Evolutionary conservation across 1,140 invertebrate genomes (phyloP), one percentile per base, ranked within the genome.

Genomic region (Kradibia gibbosae): DNA sequence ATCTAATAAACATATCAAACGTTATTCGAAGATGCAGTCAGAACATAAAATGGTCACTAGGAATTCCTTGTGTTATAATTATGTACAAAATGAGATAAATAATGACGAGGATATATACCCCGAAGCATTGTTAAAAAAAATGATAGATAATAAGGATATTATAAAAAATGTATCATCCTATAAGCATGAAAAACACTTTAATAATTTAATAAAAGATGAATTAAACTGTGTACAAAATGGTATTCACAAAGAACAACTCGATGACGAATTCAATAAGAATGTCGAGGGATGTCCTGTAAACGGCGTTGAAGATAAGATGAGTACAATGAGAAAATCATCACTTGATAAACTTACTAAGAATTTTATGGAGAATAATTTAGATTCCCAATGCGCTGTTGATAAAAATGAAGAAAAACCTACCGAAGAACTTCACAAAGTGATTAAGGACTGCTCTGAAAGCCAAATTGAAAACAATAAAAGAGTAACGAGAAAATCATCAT

Each of bases 401-500:
- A 74, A 48, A 65, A 55, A 34, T 39, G 17, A 57, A 28, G 36
- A 57, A 39, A 60, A 42, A 0, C 20, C 34, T 20, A 10, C 20
- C 0, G 67, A 79, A 45, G 53, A 45, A 72, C 31, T 39, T 13
- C 65, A 79, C 10, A 62, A 60, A 25, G 48, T 73, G 50, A 36
- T 80, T 28, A 80, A 73, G 22, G 53, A 60, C 25, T 80, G 71
- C 17, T 48, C 71, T 7, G 74, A 80, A 34, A 80, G 78, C 28
- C 78, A 80, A 62, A 50, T 31, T 25, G 78, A 73, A 39, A 80
- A 80, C 50, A n/a, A 80, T 34, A 80, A 80, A 65, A 74, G 72
- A 75, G 72, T 80, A 1, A 80, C 79, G 10, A 74, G 79, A 67
- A 80, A 80, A 67, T 80, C 79, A 60, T 80, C 72, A n/a, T 10